Evolutionary conservation across 64 coral and sea anemone genomes (phyloP), one percentile per base, ranked within the genome.

Genomic region (Actinia tenebrosa): DNA sequence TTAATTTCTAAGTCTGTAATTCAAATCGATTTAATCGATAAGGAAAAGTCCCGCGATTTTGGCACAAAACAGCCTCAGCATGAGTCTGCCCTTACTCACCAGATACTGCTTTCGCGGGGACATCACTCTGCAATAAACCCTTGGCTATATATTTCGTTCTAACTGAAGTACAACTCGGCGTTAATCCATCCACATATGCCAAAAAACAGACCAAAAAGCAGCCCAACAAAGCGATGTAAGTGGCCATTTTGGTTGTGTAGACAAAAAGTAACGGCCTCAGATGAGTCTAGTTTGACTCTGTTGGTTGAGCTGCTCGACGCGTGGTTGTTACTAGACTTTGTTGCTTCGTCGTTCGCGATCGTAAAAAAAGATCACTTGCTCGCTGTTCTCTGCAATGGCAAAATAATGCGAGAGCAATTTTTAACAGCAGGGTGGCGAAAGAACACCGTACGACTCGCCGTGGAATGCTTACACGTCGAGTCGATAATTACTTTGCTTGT

Each of bases 371-470:
- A 59, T 63, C 44, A 44, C 83, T 58, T 22, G 55, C 55, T 64
- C 16, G 83, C 56, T 85, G 83, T 64, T 61, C 83, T 23, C 83
- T 85, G 54, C 83, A 64, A 85, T 85, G 37, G 83, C 25, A 85
- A 85, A 85, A 85, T 85, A 85, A 85, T 85, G 83, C 60, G 15
- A 53, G 56, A 85, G 83, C 83, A 85, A 85, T 85, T 85, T 85
- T 62, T 55, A 85, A 85, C 83, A 85, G 83, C 53, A 64, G 83
- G 83, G 83, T 53, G 56, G 83, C 83, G 55, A 61, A 22, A 85
- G 53, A 43, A 59, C 83, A 85, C 16, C 83, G 83, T 85, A 53
- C 83, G 25, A 56, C 56, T 25, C 52, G 25, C 83, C 53, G 83
- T 11, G 83, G 83, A 85, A 85, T 85, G 83, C 83, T 59, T 59